Evolutionary conservation across 1,140 invertebrate species (phyloP).

Genomic region (Acyrthosiphon pisum): DNA sequence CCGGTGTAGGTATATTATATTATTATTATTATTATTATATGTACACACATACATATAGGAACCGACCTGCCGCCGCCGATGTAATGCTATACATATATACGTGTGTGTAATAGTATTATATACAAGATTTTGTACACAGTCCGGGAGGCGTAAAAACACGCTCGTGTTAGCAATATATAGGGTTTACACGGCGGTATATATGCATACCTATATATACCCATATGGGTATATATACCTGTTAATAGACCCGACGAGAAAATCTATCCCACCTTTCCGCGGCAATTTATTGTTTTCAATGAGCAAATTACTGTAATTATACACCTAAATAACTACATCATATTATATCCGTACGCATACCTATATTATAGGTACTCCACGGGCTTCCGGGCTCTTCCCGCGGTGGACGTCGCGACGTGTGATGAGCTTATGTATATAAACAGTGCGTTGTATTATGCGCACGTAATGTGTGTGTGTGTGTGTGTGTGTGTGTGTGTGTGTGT

Average conservation of each 20-base stretch:
- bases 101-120: not conserved
- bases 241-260: not conserved
- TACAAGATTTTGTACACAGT: slow-evolving; percentile 21
- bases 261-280: not conserved
- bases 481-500: too few relatives aligned
- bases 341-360: not conserved
- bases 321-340: not conserved
- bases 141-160: slow-evolving; percentile 8
- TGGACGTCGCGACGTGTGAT: slow-evolving; percentile 1
- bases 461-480: too few relatives aligned
- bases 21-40: not conserved
- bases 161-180: slow-evolving; percentile 30
- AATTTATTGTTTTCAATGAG: slow-evolving; percentile 30
- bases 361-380: not conserved
- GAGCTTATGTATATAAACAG: not conserved
- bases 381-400: not conserved
- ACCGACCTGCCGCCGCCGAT: not conserved
- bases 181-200: not conserved
- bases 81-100: not conserved
- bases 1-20: not conserved
- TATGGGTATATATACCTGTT: not conserved
- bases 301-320: slow-evolving; percentile 25
- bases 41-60: not conserved
- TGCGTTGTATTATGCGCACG: too few relatives aligned
- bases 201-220: not conserved